These are phyloP conservation scores for Aldrovandia affinis DNA, from an alignment of 2,797 vertebrate species.

Conservation along the genomic window DNA sequence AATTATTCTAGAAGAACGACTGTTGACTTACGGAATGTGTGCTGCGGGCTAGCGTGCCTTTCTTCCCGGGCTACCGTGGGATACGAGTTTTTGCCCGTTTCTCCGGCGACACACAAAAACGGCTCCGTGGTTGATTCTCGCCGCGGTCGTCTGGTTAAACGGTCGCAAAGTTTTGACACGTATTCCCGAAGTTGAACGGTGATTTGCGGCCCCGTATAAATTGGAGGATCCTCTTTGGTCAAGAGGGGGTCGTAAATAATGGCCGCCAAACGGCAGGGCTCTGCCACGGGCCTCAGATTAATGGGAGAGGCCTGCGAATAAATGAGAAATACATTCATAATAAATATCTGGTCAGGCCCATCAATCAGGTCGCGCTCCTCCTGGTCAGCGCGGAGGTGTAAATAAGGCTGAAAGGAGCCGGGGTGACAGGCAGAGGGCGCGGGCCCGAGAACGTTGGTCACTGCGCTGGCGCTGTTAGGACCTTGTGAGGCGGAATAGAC, in stretches of 20 bases:
- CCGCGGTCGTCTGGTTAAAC: background rate
- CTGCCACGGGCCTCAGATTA: slow-evolving; percentile 47
- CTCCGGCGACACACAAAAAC: too few relatives aligned
- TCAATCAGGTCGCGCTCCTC: slow-evolving; percentile 44
- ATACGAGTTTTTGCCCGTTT: too few relatives aligned
- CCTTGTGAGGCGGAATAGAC: background rate
- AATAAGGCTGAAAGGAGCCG: slow-evolving; percentile 39
- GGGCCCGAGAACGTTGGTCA: background rate
- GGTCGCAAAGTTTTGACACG: slow-evolving; percentile 20
- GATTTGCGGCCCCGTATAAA: slow-evolving; percentile 67
- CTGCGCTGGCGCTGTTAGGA: background rate
- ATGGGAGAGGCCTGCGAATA: slow-evolving; percentile 49
- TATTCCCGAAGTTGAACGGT: slow-evolving; percentile 43
- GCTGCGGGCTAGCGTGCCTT: background rate
- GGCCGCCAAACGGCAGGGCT: slow-evolving; percentile 47
- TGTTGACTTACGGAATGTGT: background rate
- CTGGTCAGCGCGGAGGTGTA: slow-evolving; percentile 29
- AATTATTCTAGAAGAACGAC: background rate
- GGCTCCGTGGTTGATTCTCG: too few relatives aligned
- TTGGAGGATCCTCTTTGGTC: slow-evolving; percentile 63
- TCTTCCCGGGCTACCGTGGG: background rate
- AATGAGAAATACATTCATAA: slow-evolving; percentile 61
- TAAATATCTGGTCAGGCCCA: slow-evolving; percentile 62
- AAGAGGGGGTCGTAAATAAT: slow-evolving; percentile 65
- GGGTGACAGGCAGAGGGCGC: background rate